Conservation (phyloP, 1,140 invertebrate species). For the Metopolophium dirhodum region DNA sequence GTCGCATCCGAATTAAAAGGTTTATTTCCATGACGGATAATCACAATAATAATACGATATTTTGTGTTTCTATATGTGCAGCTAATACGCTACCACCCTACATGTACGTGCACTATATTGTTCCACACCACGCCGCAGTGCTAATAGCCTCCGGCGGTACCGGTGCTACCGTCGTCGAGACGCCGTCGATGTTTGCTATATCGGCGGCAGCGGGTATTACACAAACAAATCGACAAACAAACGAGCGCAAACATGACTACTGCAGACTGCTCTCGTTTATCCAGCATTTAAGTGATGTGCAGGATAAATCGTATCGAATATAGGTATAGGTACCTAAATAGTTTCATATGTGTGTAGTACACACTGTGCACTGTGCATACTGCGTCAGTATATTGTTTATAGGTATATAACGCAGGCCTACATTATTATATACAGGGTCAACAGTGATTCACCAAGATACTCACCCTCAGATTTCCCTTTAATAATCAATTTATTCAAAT, state of each 20-base stretch:
- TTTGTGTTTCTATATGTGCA: neutral
- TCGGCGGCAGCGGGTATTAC: neutral
- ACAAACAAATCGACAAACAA: slow-evolving; percentile 40
- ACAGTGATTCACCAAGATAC: too few relatives aligned
- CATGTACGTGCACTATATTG: too few relatives aligned
- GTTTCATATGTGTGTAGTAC: too few relatives aligned
- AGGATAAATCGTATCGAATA: neutral
- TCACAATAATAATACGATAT: neutral
- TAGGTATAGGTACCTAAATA: too few relatives aligned
- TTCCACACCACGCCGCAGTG: too few relatives aligned
- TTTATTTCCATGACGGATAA: neutral
- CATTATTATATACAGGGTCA: too few relatives aligned
- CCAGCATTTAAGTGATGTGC: neutral
- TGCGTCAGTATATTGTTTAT: too few relatives aligned
- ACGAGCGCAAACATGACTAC: slow-evolving; percentile 35
- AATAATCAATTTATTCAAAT: neutral
- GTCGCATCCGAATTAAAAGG: neutral
- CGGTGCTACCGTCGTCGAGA: neutral
- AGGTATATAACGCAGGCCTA: too few relatives aligned
- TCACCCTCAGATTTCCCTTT: too few relatives aligned
- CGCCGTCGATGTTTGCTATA: slow-evolving; percentile 7
- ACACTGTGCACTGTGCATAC: too few relatives aligned
- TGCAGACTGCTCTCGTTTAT: neutral
- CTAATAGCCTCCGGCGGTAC: neutral
- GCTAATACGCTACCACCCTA: neutral